Conservation (phyloP, 2,797 vertebrate genomes). For the Botia almorhae region DNA sequence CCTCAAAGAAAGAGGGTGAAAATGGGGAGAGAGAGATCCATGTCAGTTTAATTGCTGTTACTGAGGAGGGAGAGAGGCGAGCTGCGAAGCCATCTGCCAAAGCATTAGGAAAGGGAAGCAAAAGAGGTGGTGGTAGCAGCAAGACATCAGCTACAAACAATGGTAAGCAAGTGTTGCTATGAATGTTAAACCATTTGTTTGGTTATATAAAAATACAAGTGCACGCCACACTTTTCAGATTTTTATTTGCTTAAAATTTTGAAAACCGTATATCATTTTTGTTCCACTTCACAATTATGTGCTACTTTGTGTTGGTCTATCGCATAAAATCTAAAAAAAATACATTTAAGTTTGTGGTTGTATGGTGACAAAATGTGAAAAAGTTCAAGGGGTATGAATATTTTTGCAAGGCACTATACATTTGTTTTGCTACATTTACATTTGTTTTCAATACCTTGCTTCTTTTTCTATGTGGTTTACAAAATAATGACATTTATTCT, state of each 20-base stretch:
- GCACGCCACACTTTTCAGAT: no score
- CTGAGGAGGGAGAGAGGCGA: slow-evolving; percentile 74
- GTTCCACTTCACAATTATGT: no score
- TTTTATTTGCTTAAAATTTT: no score
- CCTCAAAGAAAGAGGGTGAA: slow-evolving; percentile 73
- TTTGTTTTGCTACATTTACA: no score
- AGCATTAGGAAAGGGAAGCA: slow-evolving; percentile 61
- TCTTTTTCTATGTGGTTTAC: slow-evolving; percentile 1
- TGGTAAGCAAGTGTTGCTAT: slow-evolving; percentile 50
- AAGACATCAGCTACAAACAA: slow-evolving; percentile 72
- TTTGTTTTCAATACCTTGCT: neutral
- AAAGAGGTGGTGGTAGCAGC: slow-evolving; percentile 66
- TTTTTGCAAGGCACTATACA: no score
- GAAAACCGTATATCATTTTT: no score
- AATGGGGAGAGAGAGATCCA: slow-evolving; percentile 73
- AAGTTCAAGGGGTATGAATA: no score
- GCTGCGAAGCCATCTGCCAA: slow-evolving; percentile 68
- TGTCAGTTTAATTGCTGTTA: slow-evolving; percentile 74
- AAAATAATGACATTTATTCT: neutral
- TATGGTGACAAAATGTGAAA: no score
- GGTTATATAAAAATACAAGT: neutral
- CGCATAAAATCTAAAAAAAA: no score
- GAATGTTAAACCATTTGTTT: slow-evolving; percentile 12
- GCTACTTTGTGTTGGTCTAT: no score
- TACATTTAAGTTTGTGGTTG: no score